Percentiles rank a stretch among this genome's conserved stretches.
Conservation (phyloP, 1,140 invertebrate genomes). For the Aphis gossypii region DNA sequence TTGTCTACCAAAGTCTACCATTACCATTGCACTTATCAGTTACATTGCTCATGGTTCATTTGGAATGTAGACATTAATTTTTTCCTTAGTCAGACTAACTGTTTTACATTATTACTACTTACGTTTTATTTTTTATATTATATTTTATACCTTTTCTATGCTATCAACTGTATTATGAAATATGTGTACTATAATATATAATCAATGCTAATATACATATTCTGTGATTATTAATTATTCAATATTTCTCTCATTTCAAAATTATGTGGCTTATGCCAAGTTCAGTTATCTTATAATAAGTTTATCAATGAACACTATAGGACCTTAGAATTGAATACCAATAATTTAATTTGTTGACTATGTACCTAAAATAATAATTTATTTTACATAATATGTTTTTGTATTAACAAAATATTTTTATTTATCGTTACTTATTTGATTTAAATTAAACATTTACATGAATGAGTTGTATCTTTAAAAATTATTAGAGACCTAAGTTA, state of each 20-base stretch:
- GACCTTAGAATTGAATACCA: not conserved
- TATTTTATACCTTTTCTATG: not conserved
- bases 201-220: not conserved
- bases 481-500: too few relatives aligned
- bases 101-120: not conserved
- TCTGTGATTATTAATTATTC: not conserved
- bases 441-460: too few relatives aligned
- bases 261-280: not conserved
- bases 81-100: not conserved
- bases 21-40: not conserved
- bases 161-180: not conserved
- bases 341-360: not conserved
- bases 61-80: not conserved
- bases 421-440: too few relatives aligned
- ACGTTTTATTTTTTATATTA: not conserved
- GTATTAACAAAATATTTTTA: too few relatives aligned
- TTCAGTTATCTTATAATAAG: not conserved
- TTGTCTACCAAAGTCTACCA: not conserved
- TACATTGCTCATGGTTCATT: not conserved
- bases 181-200: not conserved
- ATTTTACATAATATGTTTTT: not conserved
- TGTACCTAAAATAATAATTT: not conserved
- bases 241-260: not conserved
- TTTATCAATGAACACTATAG: not conserved
- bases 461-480: too few relatives aligned